Base-by-base conservation (phyloP, 1,140 invertebrate species). In the Mylabris phalerata region DNA sequence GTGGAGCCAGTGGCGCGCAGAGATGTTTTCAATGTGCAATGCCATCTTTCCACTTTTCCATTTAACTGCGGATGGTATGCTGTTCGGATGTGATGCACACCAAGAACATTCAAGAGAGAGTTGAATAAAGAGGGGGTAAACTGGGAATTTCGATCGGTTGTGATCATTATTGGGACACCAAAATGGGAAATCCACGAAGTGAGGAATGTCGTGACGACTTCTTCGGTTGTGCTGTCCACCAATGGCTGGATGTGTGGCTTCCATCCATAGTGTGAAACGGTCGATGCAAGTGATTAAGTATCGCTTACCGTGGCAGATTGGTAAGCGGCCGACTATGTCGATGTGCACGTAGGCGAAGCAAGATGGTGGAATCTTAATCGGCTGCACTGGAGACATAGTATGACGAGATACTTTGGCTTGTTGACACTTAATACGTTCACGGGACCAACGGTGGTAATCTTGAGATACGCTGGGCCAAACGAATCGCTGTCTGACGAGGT, bases 101-200 rank as follows among this genome's bases (percentile, higher is more conserved):
- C 70, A 4, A 71, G 50, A 1, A 67, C 10, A 3, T 50, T 46
- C 19, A 43, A 58, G 25, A 73, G 27, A 7, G 61, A 3, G 9
- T 59, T 54, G 41, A 75, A 76, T 0, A 75, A 39, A 0, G 56
- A 13, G 3, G 65, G 64, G 45, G 74, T 69, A 47, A 76, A 77
- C 62, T 77, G 73, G 3, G 62, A 38, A 0, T 69, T 68, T 65
- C 71, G 69, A 43, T 76, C 74, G 0, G 60, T 71, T 48, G 65
- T 74, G 49, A 66, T 70, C 43, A 27, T 67, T 40, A 57, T 46
- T 0, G 67, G 70, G 1, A 54, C 49, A 3, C 68, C 67, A 59
- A 62, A 70, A n/a, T 65, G 50, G 25, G 57, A 48, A 45, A 72
- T 60, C 65, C 67, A 74, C 9, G 41, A n/a, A 1, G 9, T 9